These are phyloP conservation scores for Silvanus unidentatus DNA, from an alignment of 2,888 invertebrate species.

Conservation along the genomic window DNA sequence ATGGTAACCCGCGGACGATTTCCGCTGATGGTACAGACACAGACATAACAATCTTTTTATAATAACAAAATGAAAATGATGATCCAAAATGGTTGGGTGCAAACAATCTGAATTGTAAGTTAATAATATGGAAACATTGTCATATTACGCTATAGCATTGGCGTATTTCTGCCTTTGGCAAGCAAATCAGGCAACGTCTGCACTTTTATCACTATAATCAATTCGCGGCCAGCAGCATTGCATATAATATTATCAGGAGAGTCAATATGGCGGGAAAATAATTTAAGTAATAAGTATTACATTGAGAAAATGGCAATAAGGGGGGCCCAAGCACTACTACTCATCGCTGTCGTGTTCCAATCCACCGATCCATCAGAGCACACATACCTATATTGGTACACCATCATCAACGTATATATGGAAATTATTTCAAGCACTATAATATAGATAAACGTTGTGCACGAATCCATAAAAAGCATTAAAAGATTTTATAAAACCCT, in stretches of 20 bases:
- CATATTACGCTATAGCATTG: constrained; percentile 4
- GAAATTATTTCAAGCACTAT: constrained; percentile 43
- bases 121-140: background rate
- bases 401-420: constrained; percentile 42
- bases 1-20: too few relatives aligned
- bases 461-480: constrained; percentile 44
- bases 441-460: constrained; percentile 44
- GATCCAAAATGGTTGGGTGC: background rate
- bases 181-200: constrained; percentile 29
- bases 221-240: constrained; percentile 33
- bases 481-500: constrained; percentile 36
- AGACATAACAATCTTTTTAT: too few relatives aligned
- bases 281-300: too few relatives aligned
- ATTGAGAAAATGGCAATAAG: too few relatives aligned
- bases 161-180: constrained; percentile 16
- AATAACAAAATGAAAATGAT: too few relatives aligned
- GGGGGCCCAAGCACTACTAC: background rate
- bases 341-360: background rate
- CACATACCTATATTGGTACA: constrained; percentile 15
- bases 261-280: constrained; percentile 2
- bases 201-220: constrained; percentile 42
- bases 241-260: constrained; percentile 25
- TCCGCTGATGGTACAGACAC: too few relatives aligned
- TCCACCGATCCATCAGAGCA: constrained; percentile 1
- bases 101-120: background rate